These are phyloP conservation scores for Harpalus rubripes DNA, from an alignment of 2,888 invertebrate genomes.

Conservation along the genomic window DNA sequence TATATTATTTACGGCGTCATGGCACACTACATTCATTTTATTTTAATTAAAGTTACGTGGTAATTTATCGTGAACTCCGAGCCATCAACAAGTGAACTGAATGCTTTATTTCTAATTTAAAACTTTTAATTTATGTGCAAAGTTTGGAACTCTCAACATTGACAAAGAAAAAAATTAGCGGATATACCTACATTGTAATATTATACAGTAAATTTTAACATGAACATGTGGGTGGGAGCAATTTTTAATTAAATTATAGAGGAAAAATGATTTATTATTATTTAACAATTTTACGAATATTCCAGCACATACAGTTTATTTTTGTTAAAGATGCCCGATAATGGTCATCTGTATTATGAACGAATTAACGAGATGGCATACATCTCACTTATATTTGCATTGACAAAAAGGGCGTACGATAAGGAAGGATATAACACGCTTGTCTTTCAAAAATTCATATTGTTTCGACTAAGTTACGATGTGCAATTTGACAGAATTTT, in stretches of 20 bases:
- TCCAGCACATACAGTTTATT: too few relatives aligned
- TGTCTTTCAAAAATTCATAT: too few relatives aligned
- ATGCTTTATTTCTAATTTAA: conserved; percentile 64
- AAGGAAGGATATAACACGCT: too few relatives aligned
- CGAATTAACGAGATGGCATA: too few relatives aligned
- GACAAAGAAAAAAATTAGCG: conserved; percentile 23
- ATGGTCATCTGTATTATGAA: too few relatives aligned
- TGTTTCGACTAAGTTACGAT: too few relatives aligned
- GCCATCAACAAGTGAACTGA: conserved; percentile 62
- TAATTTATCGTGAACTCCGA: conserved; percentile 61
- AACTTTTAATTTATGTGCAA: conserved; percentile 64
- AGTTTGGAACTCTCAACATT: conserved; percentile 40
- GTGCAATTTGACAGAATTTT: too few relatives aligned
- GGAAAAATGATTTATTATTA: too few relatives aligned
- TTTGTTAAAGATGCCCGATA: too few relatives aligned
- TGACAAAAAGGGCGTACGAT: too few relatives aligned
- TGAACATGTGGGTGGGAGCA: neutral
- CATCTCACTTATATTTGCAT: too few relatives aligned
- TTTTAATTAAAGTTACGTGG: conserved; percentile 61
- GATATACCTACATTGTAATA: conserved; percentile 6
- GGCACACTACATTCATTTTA: conserved; percentile 59
- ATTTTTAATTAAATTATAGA: neutral
- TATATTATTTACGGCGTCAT: conserved; percentile 56
- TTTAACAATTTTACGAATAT: too few relatives aligned
- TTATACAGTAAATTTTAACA: neutral